Conservation (phyloP, 2,113 vertebrate genomes). For the Aphyosemion australe region DNA sequence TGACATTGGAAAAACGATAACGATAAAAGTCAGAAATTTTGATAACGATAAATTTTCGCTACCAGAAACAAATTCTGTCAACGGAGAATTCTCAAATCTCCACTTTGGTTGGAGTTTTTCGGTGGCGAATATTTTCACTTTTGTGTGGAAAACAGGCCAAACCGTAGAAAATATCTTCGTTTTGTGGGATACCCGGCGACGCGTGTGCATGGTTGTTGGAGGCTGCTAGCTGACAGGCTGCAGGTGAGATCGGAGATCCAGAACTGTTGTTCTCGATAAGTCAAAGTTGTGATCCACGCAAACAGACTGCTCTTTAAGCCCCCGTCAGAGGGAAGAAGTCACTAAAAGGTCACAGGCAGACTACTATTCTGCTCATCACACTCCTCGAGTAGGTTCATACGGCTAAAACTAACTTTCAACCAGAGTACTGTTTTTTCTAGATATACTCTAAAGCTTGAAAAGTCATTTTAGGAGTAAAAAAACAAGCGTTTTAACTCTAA, state of each 20-base stretch:
- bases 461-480: conserved; percentile 1
- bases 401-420: conserved; percentile 54
- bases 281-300: conserved; percentile 78
- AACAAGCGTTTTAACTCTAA: conserved; percentile 26
- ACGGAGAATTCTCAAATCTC: too few species aligned
- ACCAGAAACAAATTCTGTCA: too few species aligned
- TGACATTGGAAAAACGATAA: too few species aligned
- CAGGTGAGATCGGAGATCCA: conserved; percentile 61
- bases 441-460: conserved; percentile 14
- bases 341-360: conserved; percentile 73
- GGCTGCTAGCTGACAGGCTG: conserved; percentile 36
- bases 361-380: conserved; percentile 51
- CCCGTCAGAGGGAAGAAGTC: conserved; percentile 66
- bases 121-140: too few species aligned
- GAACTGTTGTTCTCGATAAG: conserved; percentile 77
- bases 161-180: too few species aligned
- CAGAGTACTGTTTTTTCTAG: conserved; percentile 6
- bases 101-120: too few species aligned
- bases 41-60: too few species aligned
- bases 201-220: conserved; percentile 1
- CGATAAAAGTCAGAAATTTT: too few species aligned
- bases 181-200: conserved; percentile 13
- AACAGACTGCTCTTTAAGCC: conserved; percentile 70
- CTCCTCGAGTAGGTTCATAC: conserved; percentile 41
- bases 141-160: too few species aligned